These are phyloP conservation scores for Agrochola lychnidis DNA, from an alignment of 2,888 invertebrate genomes.

Conservation along the genomic window DNA sequence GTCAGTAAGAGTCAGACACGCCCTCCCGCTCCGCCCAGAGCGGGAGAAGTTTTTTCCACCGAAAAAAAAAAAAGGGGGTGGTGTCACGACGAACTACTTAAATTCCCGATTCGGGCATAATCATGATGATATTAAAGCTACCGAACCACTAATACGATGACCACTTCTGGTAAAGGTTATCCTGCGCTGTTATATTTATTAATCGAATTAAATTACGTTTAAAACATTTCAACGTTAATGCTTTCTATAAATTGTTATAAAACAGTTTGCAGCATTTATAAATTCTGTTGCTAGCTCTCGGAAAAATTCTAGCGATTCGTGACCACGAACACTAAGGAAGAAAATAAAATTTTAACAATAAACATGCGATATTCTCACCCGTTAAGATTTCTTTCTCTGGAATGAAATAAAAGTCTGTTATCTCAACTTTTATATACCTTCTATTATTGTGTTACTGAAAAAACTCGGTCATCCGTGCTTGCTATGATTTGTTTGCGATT, in stretches of 20 bases:
- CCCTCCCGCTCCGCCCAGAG: too few relatives aligned
- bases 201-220: slow-evolving; percentile 1
- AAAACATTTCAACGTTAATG: neutral
- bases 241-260: slow-evolving; percentile 7
- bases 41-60: too few relatives aligned
- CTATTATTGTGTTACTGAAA: slow-evolving; percentile 17
- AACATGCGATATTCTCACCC: slow-evolving; percentile 47
- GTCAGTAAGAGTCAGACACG: too few relatives aligned
- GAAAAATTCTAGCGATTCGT: slow-evolving; percentile 43
- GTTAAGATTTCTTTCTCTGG: slow-evolving; percentile 31
- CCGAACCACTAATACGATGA: too few relatives aligned
- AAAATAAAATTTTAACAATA: slow-evolving; percentile 56
- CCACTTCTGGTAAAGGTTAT: too few relatives aligned
- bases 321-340: slow-evolving; percentile 44
- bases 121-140: neutral
- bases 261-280: slow-evolving; percentile 17
- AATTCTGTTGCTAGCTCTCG: slow-evolving; percentile 32
- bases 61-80: too few relatives aligned
- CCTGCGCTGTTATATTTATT: neutral
- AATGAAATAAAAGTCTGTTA: slow-evolving; percentile 38
- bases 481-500: neutral
- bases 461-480: slow-evolving; percentile 9
- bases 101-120: neutral
- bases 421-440: slow-evolving; percentile 35
- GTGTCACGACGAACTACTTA: too few relatives aligned